Evolutionary conservation across 2,113 vertebrate species (phyloP).

Genomic region (Solenodon paradoxus): DNA sequence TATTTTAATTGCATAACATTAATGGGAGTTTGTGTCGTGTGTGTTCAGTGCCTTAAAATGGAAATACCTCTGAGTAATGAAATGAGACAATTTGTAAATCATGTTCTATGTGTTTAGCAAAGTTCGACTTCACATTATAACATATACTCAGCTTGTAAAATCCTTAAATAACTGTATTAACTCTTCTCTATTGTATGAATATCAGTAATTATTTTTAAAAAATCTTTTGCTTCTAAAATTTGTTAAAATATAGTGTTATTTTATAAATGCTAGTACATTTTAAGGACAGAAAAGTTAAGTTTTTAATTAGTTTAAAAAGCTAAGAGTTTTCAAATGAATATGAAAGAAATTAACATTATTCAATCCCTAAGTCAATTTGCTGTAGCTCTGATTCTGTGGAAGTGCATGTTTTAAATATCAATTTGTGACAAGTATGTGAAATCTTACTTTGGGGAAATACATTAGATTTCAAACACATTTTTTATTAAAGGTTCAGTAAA

Average conservation of each 20-base stretch:
- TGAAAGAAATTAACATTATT: slow-evolving; percentile 74
- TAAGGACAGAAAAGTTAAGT: slow-evolving; percentile 50
- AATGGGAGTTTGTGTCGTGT: background rate
- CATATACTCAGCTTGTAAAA: slow-evolving; percentile 76
- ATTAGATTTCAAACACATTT: background rate
- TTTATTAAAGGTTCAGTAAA: background rate
- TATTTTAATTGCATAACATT: background rate
- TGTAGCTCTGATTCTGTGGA: slow-evolving; percentile 26
- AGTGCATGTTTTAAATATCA: background rate
- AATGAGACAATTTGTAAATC: slow-evolving; percentile 60
- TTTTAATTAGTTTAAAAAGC: slow-evolving; percentile 71
- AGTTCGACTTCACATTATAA: slow-evolving; percentile 75
- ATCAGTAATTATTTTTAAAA: slow-evolving; percentile 73
- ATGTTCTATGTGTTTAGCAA: slow-evolving; percentile 73
- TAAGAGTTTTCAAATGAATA: slow-evolving; percentile 61
- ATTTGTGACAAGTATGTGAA: background rate
- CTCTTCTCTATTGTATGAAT: slow-evolving; percentile 74
- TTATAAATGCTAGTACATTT: slow-evolving; percentile 63
- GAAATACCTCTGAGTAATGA: background rate
- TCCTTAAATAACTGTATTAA: slow-evolving; percentile 81
- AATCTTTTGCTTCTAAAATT: slow-evolving; percentile 61
- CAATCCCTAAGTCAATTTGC: slow-evolving; percentile 65
- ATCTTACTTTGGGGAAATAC: background rate
- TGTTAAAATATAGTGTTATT: slow-evolving; percentile 65
- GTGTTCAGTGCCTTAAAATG: background rate